phyloP scores from a whole-genome alignment of 2,888 invertebrate genomes.

The Limnephilus marmoratus region DNA sequence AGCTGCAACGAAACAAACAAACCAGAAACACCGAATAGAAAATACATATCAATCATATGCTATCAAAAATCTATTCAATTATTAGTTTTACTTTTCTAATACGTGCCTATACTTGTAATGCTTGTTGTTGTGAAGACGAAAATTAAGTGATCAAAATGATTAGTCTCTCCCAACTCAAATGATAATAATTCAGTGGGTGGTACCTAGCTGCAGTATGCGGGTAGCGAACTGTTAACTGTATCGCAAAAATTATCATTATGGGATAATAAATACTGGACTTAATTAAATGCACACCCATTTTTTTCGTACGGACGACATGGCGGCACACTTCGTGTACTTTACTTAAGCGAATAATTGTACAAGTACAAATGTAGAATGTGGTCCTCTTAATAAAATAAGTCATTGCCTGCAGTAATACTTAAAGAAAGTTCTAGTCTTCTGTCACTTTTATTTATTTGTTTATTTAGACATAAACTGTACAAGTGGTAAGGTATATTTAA shows the following conservation, averaged over 20 bases:
- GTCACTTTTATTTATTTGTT: no score
- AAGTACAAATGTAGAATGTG: not conserved
- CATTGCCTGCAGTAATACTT: no score
- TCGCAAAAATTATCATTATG: not conserved
- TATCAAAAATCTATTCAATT: not conserved
- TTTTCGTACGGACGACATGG: not conserved
- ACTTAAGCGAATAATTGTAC: not conserved
- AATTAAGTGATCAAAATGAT: conserved; percentile 2
- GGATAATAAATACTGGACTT: not conserved
- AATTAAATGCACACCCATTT: not conserved
- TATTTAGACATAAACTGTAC: no score
- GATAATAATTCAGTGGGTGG: not conserved
- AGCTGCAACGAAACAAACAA: not conserved
- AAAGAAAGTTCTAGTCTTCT: no score
- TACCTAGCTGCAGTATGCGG: not conserved
- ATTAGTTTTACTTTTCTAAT: not conserved
- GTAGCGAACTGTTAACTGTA: not conserved
- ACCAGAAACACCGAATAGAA: not conserved
- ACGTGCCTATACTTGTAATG: not conserved
- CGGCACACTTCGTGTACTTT: not conserved
- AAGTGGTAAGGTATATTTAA: no score
- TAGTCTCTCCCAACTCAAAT: not conserved
- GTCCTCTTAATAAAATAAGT: not conserved
- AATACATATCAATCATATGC: not conserved
- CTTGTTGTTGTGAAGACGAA: not conserved